phyloP scores from a whole-genome alignment of 2,797 vertebrate genomes.

The Amazonetta brasiliensis region DNA sequence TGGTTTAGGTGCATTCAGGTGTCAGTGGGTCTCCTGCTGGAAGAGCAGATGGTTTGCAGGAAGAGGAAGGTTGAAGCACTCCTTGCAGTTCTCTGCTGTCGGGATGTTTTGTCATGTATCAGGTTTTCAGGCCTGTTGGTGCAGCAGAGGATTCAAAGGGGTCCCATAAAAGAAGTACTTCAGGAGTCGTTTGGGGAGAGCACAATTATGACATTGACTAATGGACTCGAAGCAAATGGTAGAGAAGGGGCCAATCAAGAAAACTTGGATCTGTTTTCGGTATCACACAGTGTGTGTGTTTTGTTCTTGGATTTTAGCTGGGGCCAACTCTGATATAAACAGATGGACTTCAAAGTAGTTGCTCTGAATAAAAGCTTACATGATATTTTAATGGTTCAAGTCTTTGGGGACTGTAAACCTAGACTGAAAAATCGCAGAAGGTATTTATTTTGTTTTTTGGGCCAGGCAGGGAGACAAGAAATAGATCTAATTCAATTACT shows the following conservation, averaged over 20 bases:
- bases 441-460: conserved; percentile 46
- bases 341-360: conserved; percentile 69
- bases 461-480: conserved; percentile 6
- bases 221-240: neutral
- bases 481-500: neutral
- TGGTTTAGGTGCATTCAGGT: neutral
- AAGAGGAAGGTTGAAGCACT: accelerated
- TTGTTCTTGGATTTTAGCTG: conserved; percentile 58
- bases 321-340: conserved; percentile 48
- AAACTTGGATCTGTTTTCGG: conserved; percentile 42
- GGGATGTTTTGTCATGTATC: neutral
- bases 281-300: conserved; percentile 48
- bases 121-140: neutral
- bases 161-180: neutral
- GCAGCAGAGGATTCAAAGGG: neutral
- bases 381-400: conserved; percentile 53
- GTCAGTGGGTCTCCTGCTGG: neutral
- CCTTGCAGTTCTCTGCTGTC: neutral
- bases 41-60: neutral
- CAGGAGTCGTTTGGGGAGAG: neutral
- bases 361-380: conserved; percentile 61
- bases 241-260: neutral
- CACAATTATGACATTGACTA: neutral
- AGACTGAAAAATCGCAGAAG: conserved; percentile 24
- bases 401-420: conserved; percentile 45